Evolutionary conservation across 1,140 invertebrate species (phyloP).

Genomic region (Pseudobourletiella spinata): DNA sequence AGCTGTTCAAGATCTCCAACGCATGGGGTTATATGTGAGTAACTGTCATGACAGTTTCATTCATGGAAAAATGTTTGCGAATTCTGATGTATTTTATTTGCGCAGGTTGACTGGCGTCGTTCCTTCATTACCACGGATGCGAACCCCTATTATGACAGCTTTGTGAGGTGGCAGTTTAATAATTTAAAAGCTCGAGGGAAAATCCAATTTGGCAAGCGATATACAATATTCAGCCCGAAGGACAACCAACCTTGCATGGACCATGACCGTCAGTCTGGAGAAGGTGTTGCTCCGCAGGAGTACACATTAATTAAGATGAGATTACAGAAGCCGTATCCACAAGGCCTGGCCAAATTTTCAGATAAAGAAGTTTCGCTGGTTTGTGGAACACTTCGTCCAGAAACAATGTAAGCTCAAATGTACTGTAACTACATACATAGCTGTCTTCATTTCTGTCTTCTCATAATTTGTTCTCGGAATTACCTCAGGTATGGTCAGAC

Average conservation of each 20-base stretch:
- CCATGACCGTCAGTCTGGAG: slow-evolving; percentile 87
- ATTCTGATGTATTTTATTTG: background rate
- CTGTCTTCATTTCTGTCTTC: background rate
- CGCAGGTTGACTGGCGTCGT: slow-evolving; percentile 87
- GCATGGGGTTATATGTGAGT: slow-evolving; percentile 80
- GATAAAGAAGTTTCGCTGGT: slow-evolving; percentile 63
- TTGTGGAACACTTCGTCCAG: slow-evolving; percentile 93
- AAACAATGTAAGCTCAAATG: slow-evolving; percentile 68
- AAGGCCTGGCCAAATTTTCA: slow-evolving; percentile 52
- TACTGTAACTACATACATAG: background rate
- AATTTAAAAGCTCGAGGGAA: slow-evolving; percentile 79
- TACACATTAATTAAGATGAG: slow-evolving; percentile 96
- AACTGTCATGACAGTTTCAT: background rate
- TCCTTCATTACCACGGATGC: slow-evolving; percentile 96
- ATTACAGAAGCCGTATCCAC: slow-evolving; percentile 62
- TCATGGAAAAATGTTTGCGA: background rate
- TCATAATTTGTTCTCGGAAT: too few species aligned
- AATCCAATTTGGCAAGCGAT: slow-evolving; percentile 93
- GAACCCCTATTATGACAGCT: slow-evolving; percentile 97
- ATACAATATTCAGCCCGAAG: slow-evolving; percentile 93
- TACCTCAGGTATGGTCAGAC: slow-evolving; percentile 96
- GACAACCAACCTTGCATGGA: slow-evolving; percentile 99
- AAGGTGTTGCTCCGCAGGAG: slow-evolving; percentile 96
- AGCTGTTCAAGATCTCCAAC: slow-evolving; percentile 73
- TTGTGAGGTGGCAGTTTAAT: slow-evolving; percentile 93